These are phyloP conservation scores for Epinephelus coioides DNA, from an alignment of 2,797 vertebrate genomes.

Conservation along the genomic window DNA sequence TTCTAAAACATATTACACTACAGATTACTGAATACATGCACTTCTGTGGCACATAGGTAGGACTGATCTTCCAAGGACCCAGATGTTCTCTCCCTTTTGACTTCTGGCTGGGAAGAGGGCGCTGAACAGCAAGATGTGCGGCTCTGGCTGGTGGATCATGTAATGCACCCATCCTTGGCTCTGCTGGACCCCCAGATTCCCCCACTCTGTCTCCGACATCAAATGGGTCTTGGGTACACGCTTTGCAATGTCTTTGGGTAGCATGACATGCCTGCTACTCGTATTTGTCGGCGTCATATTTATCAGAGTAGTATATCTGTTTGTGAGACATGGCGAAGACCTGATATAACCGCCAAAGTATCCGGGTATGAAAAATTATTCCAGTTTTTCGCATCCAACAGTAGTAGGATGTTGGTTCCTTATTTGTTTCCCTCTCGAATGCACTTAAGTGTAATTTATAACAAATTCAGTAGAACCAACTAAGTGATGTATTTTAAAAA, in stretches of 20 bases:
- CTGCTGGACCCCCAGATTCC: constrained; percentile 97
- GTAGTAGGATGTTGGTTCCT: not conserved
- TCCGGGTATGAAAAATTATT: constrained; percentile 2
- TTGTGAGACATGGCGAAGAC: constrained; percentile 89
- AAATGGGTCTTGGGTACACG: constrained; percentile 95
- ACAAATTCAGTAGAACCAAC: too few relatives aligned
- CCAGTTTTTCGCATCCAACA: constrained; percentile 3
- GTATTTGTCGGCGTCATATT: constrained; percentile 94
- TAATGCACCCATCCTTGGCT: constrained; percentile 99
- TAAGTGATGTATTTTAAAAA: too few relatives aligned
- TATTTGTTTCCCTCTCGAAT: constrained; percentile 84
- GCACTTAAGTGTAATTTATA: not conserved
- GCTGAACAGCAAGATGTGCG: too few relatives aligned
- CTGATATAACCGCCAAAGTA: constrained; percentile 33
- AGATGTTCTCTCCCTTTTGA: too few relatives aligned
- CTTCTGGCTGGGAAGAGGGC: too few relatives aligned
- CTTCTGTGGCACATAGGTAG: too few relatives aligned
- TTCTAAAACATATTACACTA: too few relatives aligned
- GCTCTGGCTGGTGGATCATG: constrained; percentile 96
- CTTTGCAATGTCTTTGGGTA: constrained; percentile 94
- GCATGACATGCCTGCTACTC: constrained; percentile 95
- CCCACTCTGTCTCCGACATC: constrained; percentile 96
- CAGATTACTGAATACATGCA: too few relatives aligned
- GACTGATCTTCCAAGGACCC: too few relatives aligned
- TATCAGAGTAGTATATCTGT: constrained; percentile 96